These are phyloP conservation scores for Manis javanica DNA, from an alignment of 2,797 vertebrate genomes.

Conservation along the genomic window DNA sequence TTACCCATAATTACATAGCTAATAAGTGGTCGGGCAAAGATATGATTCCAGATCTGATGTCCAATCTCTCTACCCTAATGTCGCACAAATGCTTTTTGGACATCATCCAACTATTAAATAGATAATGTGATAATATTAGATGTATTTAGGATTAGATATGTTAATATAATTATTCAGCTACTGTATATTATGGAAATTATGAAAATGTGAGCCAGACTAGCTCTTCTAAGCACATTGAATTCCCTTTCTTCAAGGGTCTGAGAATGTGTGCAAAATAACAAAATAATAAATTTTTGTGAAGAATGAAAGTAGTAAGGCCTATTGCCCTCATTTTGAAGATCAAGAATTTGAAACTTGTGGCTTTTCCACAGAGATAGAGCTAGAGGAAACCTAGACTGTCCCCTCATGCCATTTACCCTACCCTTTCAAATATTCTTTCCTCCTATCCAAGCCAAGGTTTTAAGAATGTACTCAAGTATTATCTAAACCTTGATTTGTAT, in stretches of 20 bases:
- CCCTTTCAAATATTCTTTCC: not conserved
- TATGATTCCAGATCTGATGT: not conserved
- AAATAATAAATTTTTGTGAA: slow-evolving; percentile 38
- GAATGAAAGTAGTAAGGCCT: not conserved
- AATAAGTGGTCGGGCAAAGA: not conserved
- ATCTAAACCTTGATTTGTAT: not conserved
- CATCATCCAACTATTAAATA: not conserved
- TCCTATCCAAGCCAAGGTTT: slow-evolving; percentile 1
- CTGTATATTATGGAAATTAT: not conserved
- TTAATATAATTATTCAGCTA: slow-evolving; percentile 24
- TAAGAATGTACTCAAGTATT: slow-evolving; percentile 23
- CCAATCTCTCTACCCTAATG: not conserved
- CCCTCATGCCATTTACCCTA: not conserved
- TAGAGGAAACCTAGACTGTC: not conserved
- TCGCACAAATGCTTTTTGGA: not conserved
- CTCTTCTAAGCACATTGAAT: not conserved
- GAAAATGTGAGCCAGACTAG: slow-evolving; percentile 20
- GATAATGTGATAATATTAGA: not conserved
- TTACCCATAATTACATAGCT: not conserved
- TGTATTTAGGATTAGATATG: not conserved
- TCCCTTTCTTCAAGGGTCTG: slow-evolving; percentile 1
- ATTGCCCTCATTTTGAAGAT: slow-evolving; percentile 2
- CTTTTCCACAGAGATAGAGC: not conserved
- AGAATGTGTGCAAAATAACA: slow-evolving; percentile 7
- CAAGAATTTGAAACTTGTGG: not conserved